These are phyloP conservation scores for Tineola bisselliella DNA, from an alignment of 2,888 invertebrate species.

Conservation along the genomic window DNA sequence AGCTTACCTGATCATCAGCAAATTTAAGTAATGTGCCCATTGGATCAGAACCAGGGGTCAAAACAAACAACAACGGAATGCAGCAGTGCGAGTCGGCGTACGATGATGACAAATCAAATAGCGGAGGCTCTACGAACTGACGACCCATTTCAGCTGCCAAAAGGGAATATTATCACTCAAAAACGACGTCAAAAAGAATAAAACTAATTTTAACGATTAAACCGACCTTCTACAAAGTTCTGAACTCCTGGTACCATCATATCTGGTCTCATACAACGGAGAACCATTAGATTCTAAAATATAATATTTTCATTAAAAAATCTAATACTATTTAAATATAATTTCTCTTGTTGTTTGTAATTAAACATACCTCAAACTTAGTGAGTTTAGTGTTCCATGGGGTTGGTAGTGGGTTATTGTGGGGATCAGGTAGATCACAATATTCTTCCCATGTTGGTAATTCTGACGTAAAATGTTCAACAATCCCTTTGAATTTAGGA, in stretches of 20 bases:
- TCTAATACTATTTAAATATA: background rate
- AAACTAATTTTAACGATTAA: too few relatives aligned
- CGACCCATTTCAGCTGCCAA: conserved; percentile 74
- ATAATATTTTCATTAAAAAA: background rate
- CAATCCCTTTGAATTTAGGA: conserved; percentile 67
- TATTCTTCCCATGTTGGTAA: conserved; percentile 73
- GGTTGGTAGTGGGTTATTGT: conserved; percentile 72
- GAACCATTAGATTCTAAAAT: conserved; percentile 75
- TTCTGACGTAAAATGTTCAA: conserved; percentile 70
- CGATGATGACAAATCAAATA: conserved; percentile 86
- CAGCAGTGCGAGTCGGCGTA: conserved; percentile 86
- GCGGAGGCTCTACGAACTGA: conserved; percentile 87
- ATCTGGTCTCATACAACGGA: conserved; percentile 86
- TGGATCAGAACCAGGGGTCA: conserved; percentile 95
- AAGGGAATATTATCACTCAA: background rate
- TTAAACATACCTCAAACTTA: conserved; percentile 60
- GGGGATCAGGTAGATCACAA: conserved; percentile 81
- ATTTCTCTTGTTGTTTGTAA: too few relatives aligned
- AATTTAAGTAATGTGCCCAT: conserved; percentile 89
- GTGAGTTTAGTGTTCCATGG: conserved; percentile 74
- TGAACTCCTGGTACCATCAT: conserved; percentile 85
- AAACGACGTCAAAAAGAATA: background rate
- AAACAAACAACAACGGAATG: conserved; percentile 89
- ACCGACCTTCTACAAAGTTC: conserved; percentile 74
- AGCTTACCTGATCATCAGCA: conserved; percentile 83